Conservation (phyloP, 2,888 invertebrate genomes). For the Rhagonycha lutea region DNA sequence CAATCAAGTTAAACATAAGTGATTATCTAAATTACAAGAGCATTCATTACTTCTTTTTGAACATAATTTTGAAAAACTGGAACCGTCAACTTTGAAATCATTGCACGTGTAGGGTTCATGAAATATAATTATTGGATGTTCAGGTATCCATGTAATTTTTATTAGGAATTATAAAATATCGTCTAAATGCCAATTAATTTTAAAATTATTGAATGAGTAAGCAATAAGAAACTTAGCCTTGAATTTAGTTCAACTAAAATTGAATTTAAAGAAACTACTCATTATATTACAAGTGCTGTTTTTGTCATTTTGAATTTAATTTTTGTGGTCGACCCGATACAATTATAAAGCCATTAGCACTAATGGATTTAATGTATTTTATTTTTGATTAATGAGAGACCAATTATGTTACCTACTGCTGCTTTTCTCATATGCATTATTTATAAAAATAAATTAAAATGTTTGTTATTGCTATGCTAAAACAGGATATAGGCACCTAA, state of each 20-base stretch:
- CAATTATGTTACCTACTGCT: slow-evolving; percentile 31
- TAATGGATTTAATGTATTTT: slow-evolving; percentile 36
- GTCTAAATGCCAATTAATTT: slow-evolving; percentile 11
- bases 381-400: slow-evolving; percentile 34
- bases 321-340: slow-evolving; percentile 29
- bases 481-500: slow-evolving; percentile 28
- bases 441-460: slow-evolving; percentile 34
- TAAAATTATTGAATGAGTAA: slow-evolving; percentile 2
- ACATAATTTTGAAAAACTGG: background rate
- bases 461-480: slow-evolving; percentile 31
- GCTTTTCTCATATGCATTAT: slow-evolving; percentile 34
- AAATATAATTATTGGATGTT: background rate
- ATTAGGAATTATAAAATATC: background rate
- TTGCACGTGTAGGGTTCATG: background rate
- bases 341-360: slow-evolving; percentile 37
- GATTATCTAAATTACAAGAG: background rate
- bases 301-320: slow-evolving; percentile 31
- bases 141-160: slow-evolving; percentile 4
- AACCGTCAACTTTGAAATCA: background rate
- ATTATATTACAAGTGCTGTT: slow-evolving; percentile 26
- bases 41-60: background rate
- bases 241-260: slow-evolving; percentile 18
- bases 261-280: slow-evolving; percentile 30
- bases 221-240: slow-evolving; percentile 7
- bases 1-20: background rate